Conservation (phyloP, 2,888 invertebrate species). For the Scaptomyza cyrtandrae region DNA sequence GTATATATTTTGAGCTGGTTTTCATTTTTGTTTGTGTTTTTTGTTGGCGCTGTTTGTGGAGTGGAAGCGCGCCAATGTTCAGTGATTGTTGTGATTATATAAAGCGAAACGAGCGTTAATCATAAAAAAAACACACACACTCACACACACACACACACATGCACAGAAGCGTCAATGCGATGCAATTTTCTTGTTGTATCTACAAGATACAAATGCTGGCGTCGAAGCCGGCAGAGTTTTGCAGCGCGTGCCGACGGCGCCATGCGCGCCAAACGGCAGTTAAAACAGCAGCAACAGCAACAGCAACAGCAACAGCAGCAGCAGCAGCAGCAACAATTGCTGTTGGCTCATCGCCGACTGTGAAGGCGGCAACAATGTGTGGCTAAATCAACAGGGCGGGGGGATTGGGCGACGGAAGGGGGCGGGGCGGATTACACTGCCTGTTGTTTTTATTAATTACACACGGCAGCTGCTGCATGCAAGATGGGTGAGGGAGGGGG, state of each 20-base stretch:
- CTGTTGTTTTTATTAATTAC: slow-evolving; percentile 78
- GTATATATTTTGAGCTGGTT: slow-evolving; percentile 9
- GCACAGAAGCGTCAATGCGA: slow-evolving; percentile 12
- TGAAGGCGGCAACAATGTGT: slow-evolving; percentile 44
- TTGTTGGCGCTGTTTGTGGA: slow-evolving; percentile 1
- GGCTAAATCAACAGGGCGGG: slow-evolving; percentile 9
- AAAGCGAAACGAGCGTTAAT: slow-evolving; percentile 73
- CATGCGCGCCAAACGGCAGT: slow-evolving; percentile 67
- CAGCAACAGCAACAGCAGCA: slow-evolving; percentile 9
- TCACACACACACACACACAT: slow-evolving; percentile 6
- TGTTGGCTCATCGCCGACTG: slow-evolving; percentile 68
- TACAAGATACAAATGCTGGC: slow-evolving; percentile 72
- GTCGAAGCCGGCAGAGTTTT: slow-evolving; percentile 5
- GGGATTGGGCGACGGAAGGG: slow-evolving; percentile 25
- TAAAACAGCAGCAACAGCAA: slow-evolving; percentile 39
- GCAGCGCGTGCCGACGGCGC: slow-evolving; percentile 74
- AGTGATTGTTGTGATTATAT: slow-evolving; percentile 69
- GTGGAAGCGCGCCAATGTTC: slow-evolving; percentile 53
- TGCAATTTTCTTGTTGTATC: slow-evolving; percentile 60
- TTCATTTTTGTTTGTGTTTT: neutral
- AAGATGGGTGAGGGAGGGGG: neutral
- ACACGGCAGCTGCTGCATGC: slow-evolving; percentile 58
- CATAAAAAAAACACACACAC: no score
- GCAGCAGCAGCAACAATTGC: slow-evolving; percentile 35
- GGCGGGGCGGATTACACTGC: slow-evolving; percentile 35